These are phyloP conservation scores for Rhopalosiphum padi DNA, from an alignment of 1,140 invertebrate genomes.

Conservation along the genomic window DNA sequence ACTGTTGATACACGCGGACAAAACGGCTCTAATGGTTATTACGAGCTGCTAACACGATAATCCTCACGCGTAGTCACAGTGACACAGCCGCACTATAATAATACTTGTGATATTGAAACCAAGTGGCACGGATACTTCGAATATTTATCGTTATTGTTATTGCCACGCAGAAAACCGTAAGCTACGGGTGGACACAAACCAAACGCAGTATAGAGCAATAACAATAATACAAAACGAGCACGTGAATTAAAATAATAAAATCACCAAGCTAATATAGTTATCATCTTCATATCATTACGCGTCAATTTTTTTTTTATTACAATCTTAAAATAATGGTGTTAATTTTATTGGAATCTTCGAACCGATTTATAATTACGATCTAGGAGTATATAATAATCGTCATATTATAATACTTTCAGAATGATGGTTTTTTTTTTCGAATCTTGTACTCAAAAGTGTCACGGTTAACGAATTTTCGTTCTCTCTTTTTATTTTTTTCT, in stretches of 20 bases:
- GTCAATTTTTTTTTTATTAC: neutral
- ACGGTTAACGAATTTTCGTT: neutral
- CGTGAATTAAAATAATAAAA: conserved; percentile 7
- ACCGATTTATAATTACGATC: neutral
- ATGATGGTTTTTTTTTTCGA: neutral
- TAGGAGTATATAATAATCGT: neutral
- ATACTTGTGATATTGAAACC: neutral
- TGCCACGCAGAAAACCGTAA: neutral
- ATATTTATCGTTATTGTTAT: conserved; percentile 43
- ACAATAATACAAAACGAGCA: neutral
- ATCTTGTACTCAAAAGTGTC: neutral
- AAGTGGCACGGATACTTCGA: neutral
- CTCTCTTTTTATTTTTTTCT: neutral
- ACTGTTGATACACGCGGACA: neutral
- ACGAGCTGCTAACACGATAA: conserved; percentile 12
- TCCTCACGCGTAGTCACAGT: neutral
- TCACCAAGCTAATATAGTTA: neutral
- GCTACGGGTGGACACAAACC: conserved; percentile 12
- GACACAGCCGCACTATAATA: neutral
- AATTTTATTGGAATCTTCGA: neutral
- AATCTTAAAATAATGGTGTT: neutral
- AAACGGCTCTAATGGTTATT: neutral
- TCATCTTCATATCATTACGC: neutral
- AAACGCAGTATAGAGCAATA: neutral
- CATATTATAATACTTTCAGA: neutral